These are phyloP conservation scores for Coregonus ussuriensis DNA, from an alignment of 2,797 vertebrate genomes.

Conservation along the genomic window DNA sequence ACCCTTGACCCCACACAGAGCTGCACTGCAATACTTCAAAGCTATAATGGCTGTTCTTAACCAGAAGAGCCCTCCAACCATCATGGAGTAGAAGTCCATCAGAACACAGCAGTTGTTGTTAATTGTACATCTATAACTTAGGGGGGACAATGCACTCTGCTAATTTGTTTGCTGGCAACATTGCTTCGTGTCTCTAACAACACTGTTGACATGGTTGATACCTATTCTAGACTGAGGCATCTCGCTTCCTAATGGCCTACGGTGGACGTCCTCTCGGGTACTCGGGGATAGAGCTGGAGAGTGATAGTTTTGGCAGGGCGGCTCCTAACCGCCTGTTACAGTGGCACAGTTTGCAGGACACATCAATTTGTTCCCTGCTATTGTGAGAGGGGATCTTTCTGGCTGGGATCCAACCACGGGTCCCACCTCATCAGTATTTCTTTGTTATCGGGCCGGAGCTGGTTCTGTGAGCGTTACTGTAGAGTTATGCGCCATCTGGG, in stretches of 20 bases:
- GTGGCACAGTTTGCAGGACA: conserved; percentile 86
- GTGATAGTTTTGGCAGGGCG: conserved; percentile 83
- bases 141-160: conserved; percentile 52
- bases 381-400: conserved; percentile 86
- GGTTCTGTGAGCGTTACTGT: conserved; percentile 76
- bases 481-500: conserved; percentile 87
- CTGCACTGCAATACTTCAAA: neutral
- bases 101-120: neutral
- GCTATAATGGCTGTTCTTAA: neutral
- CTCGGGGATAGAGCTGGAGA: neutral
- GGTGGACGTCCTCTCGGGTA: conserved; percentile 68
- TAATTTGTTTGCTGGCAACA: conserved; percentile 71
- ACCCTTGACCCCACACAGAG: neutral
- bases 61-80: neutral
- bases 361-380: conserved; percentile 91
- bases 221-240: conserved; percentile 60
- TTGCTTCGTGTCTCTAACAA: conserved; percentile 57
- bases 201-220: conserved; percentile 67
- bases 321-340: conserved; percentile 82
- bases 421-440: conserved; percentile 94
- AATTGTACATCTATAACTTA: neutral
- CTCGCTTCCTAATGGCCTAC: conserved; percentile 76
- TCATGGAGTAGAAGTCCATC: neutral
- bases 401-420: conserved; percentile 84
- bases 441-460: conserved; percentile 91